Percentiles rank a stretch among this genome's conserved stretches.
These are phyloP conservation scores for Rhyacophila evoluta DNA, from an alignment of 2,888 invertebrate genomes.

Conservation along the genomic window DNA sequence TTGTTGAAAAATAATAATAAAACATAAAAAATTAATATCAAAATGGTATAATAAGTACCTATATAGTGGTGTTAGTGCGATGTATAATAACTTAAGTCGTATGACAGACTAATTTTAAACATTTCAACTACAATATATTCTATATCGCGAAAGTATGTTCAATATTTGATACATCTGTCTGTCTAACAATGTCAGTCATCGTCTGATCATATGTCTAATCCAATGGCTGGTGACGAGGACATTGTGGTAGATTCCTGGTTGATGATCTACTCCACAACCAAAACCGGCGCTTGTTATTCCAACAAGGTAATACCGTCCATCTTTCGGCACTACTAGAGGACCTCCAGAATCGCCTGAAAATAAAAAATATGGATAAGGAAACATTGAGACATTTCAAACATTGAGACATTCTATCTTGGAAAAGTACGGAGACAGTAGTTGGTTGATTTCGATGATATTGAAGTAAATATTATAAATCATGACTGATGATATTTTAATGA, in stretches of 20 bases:
- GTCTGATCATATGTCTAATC: conserved; percentile 72
- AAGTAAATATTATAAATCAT: too few relatives aligned
- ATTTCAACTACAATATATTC: too few relatives aligned
- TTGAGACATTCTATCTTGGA: too few relatives aligned
- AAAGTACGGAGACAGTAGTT: too few relatives aligned
- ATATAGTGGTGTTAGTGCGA: background rate
- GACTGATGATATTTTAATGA: too few relatives aligned
- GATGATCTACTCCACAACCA: conserved; percentile 87
- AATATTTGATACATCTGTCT: background rate
- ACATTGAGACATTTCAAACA: too few relatives aligned
- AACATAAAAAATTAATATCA: background rate
- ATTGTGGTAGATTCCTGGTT: conserved; percentile 89
- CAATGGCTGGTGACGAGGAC: conserved; percentile 78
- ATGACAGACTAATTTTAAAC: too few relatives aligned
- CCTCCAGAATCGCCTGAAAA: conserved; percentile 83
- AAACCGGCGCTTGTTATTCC: conserved; percentile 90
- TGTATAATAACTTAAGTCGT: background rate
- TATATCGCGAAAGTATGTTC: too few relatives aligned
- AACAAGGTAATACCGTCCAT: conserved; percentile 79
- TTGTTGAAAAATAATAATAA: background rate
- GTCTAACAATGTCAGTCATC: conserved; percentile 28
- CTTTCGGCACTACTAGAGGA: conserved; percentile 77
- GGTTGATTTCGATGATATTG: too few relatives aligned
- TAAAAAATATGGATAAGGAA: too few relatives aligned
- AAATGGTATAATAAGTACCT: background rate